Conservation (phyloP, 2,113 vertebrate species). For the Electrona antarctica region DNA sequence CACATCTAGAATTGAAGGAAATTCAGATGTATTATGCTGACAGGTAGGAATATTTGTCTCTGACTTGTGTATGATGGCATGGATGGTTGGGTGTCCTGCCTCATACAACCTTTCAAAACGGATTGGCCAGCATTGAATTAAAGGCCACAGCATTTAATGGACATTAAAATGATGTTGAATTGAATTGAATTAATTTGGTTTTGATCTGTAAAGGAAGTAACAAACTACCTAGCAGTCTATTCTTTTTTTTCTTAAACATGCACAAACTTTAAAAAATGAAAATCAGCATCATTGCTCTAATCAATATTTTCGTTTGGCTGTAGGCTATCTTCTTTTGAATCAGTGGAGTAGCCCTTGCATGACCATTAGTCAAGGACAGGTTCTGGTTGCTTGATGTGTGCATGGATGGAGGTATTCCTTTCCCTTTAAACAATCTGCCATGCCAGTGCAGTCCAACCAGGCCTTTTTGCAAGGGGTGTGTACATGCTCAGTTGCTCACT, state of each 20-base stretch:
- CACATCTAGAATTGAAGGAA: slow-evolving; percentile 7
- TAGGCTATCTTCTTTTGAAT: slow-evolving; percentile 15
- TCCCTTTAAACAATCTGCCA: slow-evolving; percentile 68
- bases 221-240: slow-evolving; percentile 19
- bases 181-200: slow-evolving; percentile 39
- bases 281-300: slow-evolving; percentile 14
- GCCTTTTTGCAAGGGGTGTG: slow-evolving; percentile 63
- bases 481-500: slow-evolving; percentile 15
- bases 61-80: slow-evolving; percentile 9
- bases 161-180: neutral
- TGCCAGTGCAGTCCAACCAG: slow-evolving; percentile 65
- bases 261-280: slow-evolving; percentile 8
- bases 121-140: slow-evolving; percentile 25
- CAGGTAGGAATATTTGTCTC: neutral
- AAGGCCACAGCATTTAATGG: slow-evolving; percentile 36
- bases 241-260: neutral
- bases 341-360: slow-evolving; percentile 2
- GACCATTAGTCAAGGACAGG: slow-evolving; percentile 52
- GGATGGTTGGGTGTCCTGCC: slow-evolving; percentile 25
- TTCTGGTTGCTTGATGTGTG: slow-evolving; percentile 57
- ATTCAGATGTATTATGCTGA: slow-evolving; percentile 34
- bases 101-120: slow-evolving; percentile 27
- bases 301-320: slow-evolving; percentile 24
- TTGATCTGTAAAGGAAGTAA: slow-evolving; percentile 32
- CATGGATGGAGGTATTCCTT: slow-evolving; percentile 61